Conservation (phyloP, 2,797 vertebrate genomes). For the Adelosebastes latens region DNA sequence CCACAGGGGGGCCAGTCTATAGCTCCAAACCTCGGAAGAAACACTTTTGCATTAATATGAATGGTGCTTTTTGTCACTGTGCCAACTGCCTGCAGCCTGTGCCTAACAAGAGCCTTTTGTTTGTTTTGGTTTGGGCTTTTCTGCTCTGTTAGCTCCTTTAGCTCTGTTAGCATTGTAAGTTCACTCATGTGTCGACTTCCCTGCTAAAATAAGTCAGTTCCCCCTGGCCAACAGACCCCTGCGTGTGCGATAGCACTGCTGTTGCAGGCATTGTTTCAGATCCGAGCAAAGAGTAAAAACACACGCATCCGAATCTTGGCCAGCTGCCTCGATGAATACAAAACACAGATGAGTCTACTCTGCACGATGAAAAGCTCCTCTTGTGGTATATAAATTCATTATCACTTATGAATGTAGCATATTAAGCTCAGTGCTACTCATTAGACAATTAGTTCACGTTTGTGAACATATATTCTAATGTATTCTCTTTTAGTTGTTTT, state of each 20-base stretch:
- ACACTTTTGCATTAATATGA: slow-evolving; percentile 25
- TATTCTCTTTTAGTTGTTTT: neutral
- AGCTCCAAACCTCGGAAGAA: slow-evolving; percentile 11
- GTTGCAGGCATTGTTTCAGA: slow-evolving; percentile 22
- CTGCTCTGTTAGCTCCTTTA: slow-evolving; percentile 65
- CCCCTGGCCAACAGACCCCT: slow-evolving; percentile 36
- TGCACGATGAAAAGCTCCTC: neutral
- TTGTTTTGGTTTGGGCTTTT: slow-evolving; percentile 64
- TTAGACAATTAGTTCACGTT: neutral
- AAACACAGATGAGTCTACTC: slow-evolving; percentile 27
- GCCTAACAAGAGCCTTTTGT: slow-evolving; percentile 47
- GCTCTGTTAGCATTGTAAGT: slow-evolving; percentile 49
- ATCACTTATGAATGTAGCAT: neutral
- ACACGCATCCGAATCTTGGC: neutral
- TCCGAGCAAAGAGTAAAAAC: slow-evolving; percentile 2
- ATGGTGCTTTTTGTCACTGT: slow-evolving; percentile 23
- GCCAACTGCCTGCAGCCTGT: slow-evolving; percentile 47
- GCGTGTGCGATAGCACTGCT: slow-evolving; percentile 11
- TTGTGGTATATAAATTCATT: neutral
- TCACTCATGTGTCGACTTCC: slow-evolving; percentile 50
- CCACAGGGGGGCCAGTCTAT: neutral
- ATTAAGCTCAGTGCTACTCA: neutral
- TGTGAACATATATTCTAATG: neutral
- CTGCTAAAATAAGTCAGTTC: slow-evolving; percentile 41
- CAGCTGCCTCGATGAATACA: slow-evolving; percentile 17